phyloP scores from a whole-genome alignment of 2,797 vertebrate genomes.

The Aldrovandia affinis region DNA sequence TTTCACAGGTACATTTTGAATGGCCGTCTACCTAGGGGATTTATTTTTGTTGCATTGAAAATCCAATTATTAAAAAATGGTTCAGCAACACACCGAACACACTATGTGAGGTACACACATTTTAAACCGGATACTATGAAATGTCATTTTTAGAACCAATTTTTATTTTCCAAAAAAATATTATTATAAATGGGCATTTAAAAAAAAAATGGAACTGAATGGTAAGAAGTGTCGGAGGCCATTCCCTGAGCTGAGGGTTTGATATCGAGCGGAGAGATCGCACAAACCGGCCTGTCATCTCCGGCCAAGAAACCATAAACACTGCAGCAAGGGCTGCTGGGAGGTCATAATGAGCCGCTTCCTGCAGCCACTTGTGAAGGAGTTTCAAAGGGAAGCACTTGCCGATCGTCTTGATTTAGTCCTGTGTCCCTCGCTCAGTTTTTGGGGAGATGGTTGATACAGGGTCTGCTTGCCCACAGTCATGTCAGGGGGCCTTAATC shows the following conservation, averaged over 20 bases:
- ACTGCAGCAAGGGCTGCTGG: not conserved
- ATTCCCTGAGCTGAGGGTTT: too few species aligned
- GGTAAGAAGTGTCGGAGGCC: not conserved
- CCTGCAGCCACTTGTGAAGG: not conserved
- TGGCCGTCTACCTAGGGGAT: not conserved
- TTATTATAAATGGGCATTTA: not conserved
- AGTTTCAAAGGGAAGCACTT: not conserved
- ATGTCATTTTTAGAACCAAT: not conserved
- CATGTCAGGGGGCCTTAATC: not conserved
- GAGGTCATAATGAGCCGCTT: not conserved
- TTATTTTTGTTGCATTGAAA: not conserved
- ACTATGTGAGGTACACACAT: not conserved
- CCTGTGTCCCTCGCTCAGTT: not conserved
- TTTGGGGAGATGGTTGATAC: not conserved
- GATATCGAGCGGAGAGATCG: not conserved
- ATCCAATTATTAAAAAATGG: not conserved
- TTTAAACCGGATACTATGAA: not conserved
- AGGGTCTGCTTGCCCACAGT: too few species aligned
- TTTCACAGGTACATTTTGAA: not conserved
- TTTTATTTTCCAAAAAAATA: not conserved
- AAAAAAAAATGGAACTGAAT: not conserved
- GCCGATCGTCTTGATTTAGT: constrained; percentile 1
- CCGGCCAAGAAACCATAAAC: not conserved
- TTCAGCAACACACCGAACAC: not conserved
- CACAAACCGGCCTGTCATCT: not conserved